Evolutionary conservation across 2,113 vertebrate genomes (phyloP).

Genomic region (Psephotus haematonotus): DNA sequence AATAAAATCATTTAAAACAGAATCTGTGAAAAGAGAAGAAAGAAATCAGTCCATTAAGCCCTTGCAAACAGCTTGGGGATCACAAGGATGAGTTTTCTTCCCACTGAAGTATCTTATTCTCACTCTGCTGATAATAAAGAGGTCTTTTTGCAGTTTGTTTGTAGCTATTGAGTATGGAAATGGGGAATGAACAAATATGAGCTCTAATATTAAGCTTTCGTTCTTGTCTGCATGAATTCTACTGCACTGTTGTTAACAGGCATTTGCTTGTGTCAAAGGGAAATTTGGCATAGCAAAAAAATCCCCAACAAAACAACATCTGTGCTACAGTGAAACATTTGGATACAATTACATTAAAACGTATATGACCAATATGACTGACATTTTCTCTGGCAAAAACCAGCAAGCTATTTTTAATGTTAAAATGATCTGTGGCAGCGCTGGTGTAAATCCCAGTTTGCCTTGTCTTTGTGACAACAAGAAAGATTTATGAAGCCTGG

Average conservation of each 20-base stretch:
- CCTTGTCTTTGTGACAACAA: neutral
- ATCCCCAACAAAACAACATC: neutral
- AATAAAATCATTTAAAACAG: constrained; percentile 91
- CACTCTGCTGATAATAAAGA: neutral
- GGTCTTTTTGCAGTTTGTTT: neutral
- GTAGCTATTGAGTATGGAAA: neutral
- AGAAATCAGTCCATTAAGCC: constrained; percentile 28
- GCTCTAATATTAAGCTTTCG: neutral
- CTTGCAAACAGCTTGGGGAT: neutral
- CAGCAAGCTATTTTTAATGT: neutral
- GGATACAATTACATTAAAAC: neutral
- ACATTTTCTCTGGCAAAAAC: neutral
- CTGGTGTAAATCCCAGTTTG: neutral
- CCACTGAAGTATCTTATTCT: neutral
- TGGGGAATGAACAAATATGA: neutral
- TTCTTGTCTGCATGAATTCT: neutral
- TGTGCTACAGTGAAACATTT: neutral
- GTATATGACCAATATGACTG: neutral
- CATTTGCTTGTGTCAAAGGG: neutral
- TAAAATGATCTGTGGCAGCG: neutral
- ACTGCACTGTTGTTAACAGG: neutral
- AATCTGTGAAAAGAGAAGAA: constrained; percentile 79
- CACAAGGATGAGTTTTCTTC: neutral
- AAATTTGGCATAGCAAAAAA: neutral
- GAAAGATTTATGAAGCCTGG: neutral